Percentiles rank a stretch among this genome's conserved stretches.
These are phyloP conservation scores for Amblyjoppa fuscipennis DNA, from an alignment of 2,888 invertebrate genomes.

Conservation along the genomic window DNA sequence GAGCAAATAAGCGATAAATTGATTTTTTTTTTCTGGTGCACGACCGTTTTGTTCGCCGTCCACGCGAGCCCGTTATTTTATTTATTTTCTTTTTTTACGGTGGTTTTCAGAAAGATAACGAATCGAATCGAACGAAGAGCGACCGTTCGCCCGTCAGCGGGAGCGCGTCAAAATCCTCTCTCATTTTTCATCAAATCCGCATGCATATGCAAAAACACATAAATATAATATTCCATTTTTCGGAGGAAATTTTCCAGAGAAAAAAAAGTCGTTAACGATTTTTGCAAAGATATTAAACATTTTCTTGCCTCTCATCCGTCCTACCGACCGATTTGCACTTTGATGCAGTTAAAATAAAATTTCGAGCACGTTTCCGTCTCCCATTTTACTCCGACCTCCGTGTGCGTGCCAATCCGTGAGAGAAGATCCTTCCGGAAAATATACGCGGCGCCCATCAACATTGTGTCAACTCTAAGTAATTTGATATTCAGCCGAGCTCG, in stretches of 20 bases:
- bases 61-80: constrained; percentile 13
- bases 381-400: not conserved
- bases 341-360: not conserved
- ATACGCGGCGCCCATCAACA: constrained; percentile 9
- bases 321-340: not conserved
- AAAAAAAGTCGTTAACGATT: not conserved
- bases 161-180: constrained; percentile 39
- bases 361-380: not conserved
- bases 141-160: constrained; percentile 15
- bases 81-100: constrained; percentile 18
- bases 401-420: not conserved
- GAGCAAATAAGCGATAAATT: constrained; percentile 47
- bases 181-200: constrained; percentile 48
- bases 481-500: constrained; percentile 48
- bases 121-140: constrained; percentile 19
- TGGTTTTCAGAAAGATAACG: constrained; percentile 32
- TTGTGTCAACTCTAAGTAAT: constrained; percentile 51
- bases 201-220: too few species aligned
- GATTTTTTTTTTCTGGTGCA: constrained; percentile 28
- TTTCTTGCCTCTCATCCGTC: not conserved
- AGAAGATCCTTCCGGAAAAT: not conserved
- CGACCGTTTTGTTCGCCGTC: not conserved
- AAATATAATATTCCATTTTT: too few species aligned
- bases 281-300: not conserved
- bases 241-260: too few species aligned